Base-by-base conservation (phyloP, 30 jellyfish, hydroid and myxozoan species). In the Pseudorhiza aurosa region DNA sequence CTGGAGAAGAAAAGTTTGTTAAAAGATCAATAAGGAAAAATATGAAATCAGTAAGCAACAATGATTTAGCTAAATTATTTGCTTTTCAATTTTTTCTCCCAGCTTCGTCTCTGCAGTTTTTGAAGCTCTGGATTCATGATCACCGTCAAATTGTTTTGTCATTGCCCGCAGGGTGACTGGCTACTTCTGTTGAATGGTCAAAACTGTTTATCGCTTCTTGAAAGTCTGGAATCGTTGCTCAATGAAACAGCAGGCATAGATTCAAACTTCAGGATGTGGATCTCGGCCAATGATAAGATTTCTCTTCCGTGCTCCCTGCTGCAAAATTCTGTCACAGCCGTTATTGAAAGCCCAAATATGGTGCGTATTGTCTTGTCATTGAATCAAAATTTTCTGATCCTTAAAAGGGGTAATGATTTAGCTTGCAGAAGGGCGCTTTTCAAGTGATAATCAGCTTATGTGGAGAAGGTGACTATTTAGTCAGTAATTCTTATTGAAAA, bases 161-260 rank as follows among this genome's bases (percentile, higher is more conserved):
- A 30, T 55, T 24, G 22, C 15, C 40, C 28, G 12, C 77, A 88
- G 97, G 97, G 97, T 47, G 68, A 74, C 81, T 88, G 97, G 97
- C 36, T 88, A 10, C 72, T 77, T 63, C 57, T 88, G 39, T 65
- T 74, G 36, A 63, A 72, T 35, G 80, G 83, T 8, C 96, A 85
- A n/a, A 68, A 68, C 67, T 75, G 90, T 65, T 7, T 72, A 14
- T 59, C 72, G 1, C 72, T 83, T 25, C 78, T 70, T 25, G 82
- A 68, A 44, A 42, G 76, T 25, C 33, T 83, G 49, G 85, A 88
- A 15, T 63, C 90, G 33, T 51, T 72, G 47, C 63, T 78, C 30
- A 63, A 67, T 39, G 94, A 72, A 47, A 15, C 77, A 37, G 47
- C 49, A 47, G 57, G 24, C 50, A 37, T 56, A 7, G 97, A 78